A percentile compares a stretch with the other conserved stretches of the same genome.
Evolutionary conservation across 2,797 vertebrate genomes (phyloP).

Genomic region (Rhinogobio ventralis): DNA sequence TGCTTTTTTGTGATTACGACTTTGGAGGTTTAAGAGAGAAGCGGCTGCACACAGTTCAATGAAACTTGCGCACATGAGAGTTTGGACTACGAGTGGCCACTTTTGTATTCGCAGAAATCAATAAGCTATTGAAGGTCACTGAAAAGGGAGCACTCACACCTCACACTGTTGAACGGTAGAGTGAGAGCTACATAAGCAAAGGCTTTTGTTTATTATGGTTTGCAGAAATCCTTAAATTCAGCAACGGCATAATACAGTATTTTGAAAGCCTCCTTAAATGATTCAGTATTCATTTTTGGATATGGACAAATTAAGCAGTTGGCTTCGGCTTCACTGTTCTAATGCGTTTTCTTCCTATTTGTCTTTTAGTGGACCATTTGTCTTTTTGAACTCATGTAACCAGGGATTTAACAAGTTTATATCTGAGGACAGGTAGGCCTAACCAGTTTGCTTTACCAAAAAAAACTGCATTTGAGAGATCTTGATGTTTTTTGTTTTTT

Average conservation of each 20-base stretch:
- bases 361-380: slow-evolving; percentile 9
- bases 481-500: neutral
- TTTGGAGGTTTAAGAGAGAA: slow-evolving; percentile 61
- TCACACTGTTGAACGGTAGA: slow-evolving; percentile 29
- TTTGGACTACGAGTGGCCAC: slow-evolving; percentile 55
- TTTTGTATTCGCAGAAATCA: slow-evolving; percentile 71
- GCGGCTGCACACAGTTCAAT: slow-evolving; percentile 32
- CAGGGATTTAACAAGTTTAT: neutral
- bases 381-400: neutral
- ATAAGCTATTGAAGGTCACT: slow-evolving; percentile 76
- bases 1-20: slow-evolving; percentile 63
- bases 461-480: neutral
- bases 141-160: slow-evolving; percentile 62
- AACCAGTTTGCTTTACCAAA: neutral
- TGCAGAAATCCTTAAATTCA: neutral
- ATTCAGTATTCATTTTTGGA: neutral
- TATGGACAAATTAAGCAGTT: neutral
- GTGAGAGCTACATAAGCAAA: slow-evolving; percentile 50
- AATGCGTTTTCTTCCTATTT: neutral
- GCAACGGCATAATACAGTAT: neutral
- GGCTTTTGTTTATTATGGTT: slow-evolving; percentile 17
- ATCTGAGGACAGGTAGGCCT: neutral
- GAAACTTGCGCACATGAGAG: slow-evolving; percentile 35
- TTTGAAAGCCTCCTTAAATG: neutral
- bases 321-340: neutral